These are phyloP conservation scores for Eudemis profundana DNA, from an alignment of 2,888 invertebrate species.

Conservation along the genomic window DNA sequence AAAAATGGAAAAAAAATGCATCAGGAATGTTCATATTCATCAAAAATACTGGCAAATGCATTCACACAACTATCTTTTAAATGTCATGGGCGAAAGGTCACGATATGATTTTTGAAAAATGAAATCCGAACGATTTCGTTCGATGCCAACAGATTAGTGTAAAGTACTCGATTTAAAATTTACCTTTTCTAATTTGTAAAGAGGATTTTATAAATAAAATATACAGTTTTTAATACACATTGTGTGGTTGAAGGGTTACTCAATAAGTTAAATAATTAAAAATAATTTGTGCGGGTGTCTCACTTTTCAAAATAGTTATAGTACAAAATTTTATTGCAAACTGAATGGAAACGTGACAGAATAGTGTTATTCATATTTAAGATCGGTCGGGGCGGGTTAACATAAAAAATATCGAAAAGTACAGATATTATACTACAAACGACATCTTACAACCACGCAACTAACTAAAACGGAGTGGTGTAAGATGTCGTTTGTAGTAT, in stretches of 20 bases:
- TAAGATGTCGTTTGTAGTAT: too few relatives aligned
- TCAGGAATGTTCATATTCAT: conserved; percentile 38
- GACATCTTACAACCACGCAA: too few relatives aligned
- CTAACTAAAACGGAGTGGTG: too few relatives aligned
- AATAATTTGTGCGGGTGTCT: conserved; percentile 27
- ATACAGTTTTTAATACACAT: conserved; percentile 23
- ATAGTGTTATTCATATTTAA: too few relatives aligned
- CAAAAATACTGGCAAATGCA: conserved; percentile 41
- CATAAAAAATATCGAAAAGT: too few relatives aligned
- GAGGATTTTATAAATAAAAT: conserved; percentile 27
- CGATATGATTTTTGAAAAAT: conserved; percentile 49
- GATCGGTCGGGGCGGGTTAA: too few relatives aligned
- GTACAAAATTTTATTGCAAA: too few relatives aligned
- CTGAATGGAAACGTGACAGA: too few relatives aligned
- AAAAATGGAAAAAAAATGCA: conserved; percentile 32
- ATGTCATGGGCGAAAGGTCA: conserved; percentile 54
- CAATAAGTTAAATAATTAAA: conserved; percentile 3
- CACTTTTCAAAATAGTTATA: conserved; percentile 1
- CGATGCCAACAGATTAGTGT: conserved; percentile 47
- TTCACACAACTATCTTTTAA: conserved; percentile 26
- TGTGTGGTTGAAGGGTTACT: conserved; percentile 23
- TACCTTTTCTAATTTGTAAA: conserved; percentile 17
- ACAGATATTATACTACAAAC: too few relatives aligned
- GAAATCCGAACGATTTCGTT: conserved; percentile 43
- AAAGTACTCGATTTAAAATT: conserved; percentile 54